These are phyloP conservation scores for Epinephelus lanceolatus DNA, from an alignment of 2,113 vertebrate species.

Conservation along the genomic window DNA sequence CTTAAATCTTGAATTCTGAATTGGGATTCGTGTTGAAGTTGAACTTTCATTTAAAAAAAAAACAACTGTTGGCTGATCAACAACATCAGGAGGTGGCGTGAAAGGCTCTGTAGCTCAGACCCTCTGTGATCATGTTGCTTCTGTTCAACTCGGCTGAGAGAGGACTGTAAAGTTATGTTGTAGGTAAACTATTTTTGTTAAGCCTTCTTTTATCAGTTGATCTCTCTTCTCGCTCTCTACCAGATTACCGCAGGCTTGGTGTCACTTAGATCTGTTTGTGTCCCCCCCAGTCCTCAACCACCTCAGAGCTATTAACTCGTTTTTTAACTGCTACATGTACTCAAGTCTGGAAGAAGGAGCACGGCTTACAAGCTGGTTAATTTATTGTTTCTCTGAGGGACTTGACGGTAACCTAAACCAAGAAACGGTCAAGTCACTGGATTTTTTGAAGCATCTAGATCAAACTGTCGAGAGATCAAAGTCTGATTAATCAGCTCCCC, in stretches of 20 bases:
- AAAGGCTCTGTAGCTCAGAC: constrained; percentile 8
- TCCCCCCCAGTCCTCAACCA: constrained; percentile 5
- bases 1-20: background rate
- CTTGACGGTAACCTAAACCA: constrained; percentile 36
- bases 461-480: constrained; percentile 51
- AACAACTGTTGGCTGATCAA: constrained; percentile 5
- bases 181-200: constrained; percentile 67
- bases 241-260: constrained; percentile 38
- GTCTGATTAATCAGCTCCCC: constrained; percentile 60
- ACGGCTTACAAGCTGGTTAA: constrained; percentile 54
- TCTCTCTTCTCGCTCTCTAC: constrained; percentile 28
- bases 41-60: constrained; percentile 36
- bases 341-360: constrained; percentile 45
- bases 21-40: background rate
- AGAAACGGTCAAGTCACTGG: constrained; percentile 61
- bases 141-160: constrained; percentile 50
- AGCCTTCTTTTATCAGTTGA: constrained; percentile 16
- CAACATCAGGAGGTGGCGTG: background rate
- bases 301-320: constrained; percentile 46
- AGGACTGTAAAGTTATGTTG: constrained; percentile 51
- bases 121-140: constrained; percentile 38
- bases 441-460: constrained; percentile 52
- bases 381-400: constrained; percentile 65
- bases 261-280: constrained; percentile 56
- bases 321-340: constrained; percentile 51